Evolutionary conservation across 2,888 invertebrate genomes (phyloP).

Genomic region (Agriopis leucophaearia): DNA sequence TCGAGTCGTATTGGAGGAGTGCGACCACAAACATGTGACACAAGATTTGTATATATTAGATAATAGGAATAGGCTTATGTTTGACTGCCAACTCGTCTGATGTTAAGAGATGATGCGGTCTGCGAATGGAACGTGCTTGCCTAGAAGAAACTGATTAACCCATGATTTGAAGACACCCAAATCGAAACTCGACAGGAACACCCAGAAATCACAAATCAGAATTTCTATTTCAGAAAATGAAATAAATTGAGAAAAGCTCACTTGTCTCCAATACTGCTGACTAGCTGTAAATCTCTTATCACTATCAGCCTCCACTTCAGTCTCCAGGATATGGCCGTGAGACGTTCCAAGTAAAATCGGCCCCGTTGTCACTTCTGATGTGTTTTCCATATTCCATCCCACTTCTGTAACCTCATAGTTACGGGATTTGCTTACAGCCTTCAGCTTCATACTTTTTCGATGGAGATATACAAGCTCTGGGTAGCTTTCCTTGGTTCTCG

Average conservation of each 20-base stretch:
- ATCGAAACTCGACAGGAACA: too few species aligned
- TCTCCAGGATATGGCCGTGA: constrained; percentile 96
- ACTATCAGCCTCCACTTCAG: constrained; percentile 93
- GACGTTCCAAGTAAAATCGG: constrained; percentile 96
- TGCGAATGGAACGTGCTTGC: too few species aligned
- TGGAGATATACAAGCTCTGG: constrained; percentile 94
- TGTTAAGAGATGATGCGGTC: too few species aligned
- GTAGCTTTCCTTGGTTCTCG: constrained; percentile 85
- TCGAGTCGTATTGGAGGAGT: too few species aligned
- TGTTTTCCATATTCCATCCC: constrained; percentile 94
- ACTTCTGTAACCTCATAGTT: constrained; percentile 96
- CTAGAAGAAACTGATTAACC: too few species aligned
- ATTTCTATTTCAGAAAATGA: neutral
- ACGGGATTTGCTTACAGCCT: constrained; percentile 87
- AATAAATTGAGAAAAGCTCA: constrained; percentile 62
- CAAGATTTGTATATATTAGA: too few species aligned
- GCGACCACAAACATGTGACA: too few species aligned
- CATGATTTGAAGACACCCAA: too few species aligned
- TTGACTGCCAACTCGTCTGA: too few species aligned
- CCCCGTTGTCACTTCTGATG: constrained; percentile 90
- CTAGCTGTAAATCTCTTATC: constrained; percentile 93
- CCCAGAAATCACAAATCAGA: neutral
- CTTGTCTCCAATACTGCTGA: constrained; percentile 95
- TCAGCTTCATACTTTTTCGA: constrained; percentile 91
- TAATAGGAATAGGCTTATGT: too few species aligned